Conservation (phyloP, 2,888 invertebrate genomes). For the Eugnorisma glareosa region DNA sequence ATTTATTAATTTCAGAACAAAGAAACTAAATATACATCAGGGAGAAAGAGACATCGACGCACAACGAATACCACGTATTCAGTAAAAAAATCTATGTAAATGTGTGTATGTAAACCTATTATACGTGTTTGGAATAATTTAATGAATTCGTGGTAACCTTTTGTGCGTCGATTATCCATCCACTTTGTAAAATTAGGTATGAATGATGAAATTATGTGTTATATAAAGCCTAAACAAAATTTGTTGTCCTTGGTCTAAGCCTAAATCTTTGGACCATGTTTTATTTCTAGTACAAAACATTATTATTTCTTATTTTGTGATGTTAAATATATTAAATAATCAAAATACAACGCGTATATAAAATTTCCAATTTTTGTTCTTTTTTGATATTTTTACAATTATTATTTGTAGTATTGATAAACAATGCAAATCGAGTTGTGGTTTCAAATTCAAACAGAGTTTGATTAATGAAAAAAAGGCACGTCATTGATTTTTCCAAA, state of each 20-base stretch:
- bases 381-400: constrained; percentile 20
- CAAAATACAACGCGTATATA: constrained; percentile 10
- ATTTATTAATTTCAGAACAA: constrained; percentile 18
- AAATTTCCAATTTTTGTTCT: constrained; percentile 9
- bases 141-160: neutral
- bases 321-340: constrained; percentile 40
- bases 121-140: no score
- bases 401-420: constrained; percentile 5
- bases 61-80: neutral
- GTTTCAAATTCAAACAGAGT: neutral
- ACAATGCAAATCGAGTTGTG: constrained; percentile 13
- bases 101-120: no score
- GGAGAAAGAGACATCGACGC: neutral
- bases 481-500: constrained; percentile 9
- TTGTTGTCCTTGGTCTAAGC: neutral
- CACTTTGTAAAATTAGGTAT: neutral
- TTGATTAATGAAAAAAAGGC: constrained; percentile 9
- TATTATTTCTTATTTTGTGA: constrained; percentile 38
- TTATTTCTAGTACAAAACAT: constrained; percentile 46
- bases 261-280: neutral
- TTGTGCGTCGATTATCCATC: neutral
- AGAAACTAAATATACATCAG: constrained; percentile 22
- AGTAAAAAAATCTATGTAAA: neutral
- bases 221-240: neutral
- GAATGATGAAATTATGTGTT: neutral